Evolutionary conservation across 2,113 vertebrate species (phyloP).

Genomic region (Marmota flaviventris): DNA sequence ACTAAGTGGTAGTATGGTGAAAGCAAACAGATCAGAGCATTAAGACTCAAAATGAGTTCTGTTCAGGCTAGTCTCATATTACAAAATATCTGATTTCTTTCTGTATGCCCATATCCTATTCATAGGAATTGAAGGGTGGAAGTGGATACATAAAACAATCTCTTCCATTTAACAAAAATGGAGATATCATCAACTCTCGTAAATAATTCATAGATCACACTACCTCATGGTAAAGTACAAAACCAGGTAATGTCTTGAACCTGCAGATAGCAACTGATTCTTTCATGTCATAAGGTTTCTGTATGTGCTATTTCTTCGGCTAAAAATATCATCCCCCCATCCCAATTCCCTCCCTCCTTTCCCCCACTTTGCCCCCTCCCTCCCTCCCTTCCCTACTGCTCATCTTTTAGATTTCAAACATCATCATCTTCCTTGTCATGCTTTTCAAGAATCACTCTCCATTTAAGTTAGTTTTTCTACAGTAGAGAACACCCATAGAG

Average conservation of each 20-base stretch:
- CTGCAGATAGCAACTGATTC: constrained; percentile 84
- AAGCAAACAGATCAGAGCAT: constrained; percentile 84
- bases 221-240: constrained; percentile 85
- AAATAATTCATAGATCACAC: constrained; percentile 87
- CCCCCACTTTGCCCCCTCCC: too few relatives aligned
- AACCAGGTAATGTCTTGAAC: constrained; percentile 85
- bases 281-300: constrained; percentile 63
- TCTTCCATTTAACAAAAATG: constrained; percentile 87
- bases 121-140: constrained; percentile 78
- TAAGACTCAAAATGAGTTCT: constrained; percentile 87
- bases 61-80: constrained; percentile 86
- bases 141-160: constrained; percentile 84
- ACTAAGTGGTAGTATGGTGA: constrained; percentile 65
- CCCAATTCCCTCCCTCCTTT: background rate
- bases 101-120: constrained; percentile 86
- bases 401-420: constrained; percentile 8
- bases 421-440: background rate
- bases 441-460: background rate
- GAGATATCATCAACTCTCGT: constrained; percentile 86
- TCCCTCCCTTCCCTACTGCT: background rate
- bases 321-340: background rate
- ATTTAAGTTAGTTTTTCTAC: background rate
- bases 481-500: background rate
- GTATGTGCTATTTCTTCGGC: background rate
- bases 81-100: constrained; percentile 88